Base-by-base conservation (phyloP, 2,797 vertebrate species). In the Chanos chanos region DNA sequence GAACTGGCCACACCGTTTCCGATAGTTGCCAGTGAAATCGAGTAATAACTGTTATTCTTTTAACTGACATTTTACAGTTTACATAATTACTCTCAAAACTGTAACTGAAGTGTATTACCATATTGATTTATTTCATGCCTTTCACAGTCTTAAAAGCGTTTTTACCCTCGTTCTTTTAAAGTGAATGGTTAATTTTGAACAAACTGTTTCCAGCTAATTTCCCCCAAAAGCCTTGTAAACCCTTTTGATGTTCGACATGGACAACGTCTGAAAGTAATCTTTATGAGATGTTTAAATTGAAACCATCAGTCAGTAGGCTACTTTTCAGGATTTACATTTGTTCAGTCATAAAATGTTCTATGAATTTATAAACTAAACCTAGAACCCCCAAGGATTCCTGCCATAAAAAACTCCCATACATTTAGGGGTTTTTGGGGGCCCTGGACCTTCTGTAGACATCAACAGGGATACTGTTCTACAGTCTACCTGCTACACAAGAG, bases 401-500 rank as follows among this genome's bases (percentile, higher is more conserved):
- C 44, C 63, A 40, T 69, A 24, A 58, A 33, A 59, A 52, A n/a
- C n/a, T n/a, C n/a, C n/a, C 39, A 15, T n/a, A 47, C 64, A n/a
- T 45, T 33, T n/a, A 47, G 54, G 47, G 34, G 36, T 34, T 52
- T 47, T 61, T 54, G 51, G 40, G 57, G 64, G 55, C 56, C 58
- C 39, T 39, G 65, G 77, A 81, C 77, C 77, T 71, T 59, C 50
- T 61, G 31, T 19, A 70, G 70, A 75, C 66, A 80, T 84, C 83
- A 78, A 84, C 83, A 47, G 73, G 80, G 40, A 48, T 55, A 36
- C 76, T 87, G 83, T 89, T 88, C 79, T 49, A 56, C 45, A 40
- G 51, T 13, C 51, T 31, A n/a, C 45, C 5, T 47, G 36, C 58
- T 64, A 63, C 71, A 81, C 83, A 84, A 73, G 79, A 76, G 77